Base-by-base conservation (phyloP, 2,888 invertebrate species). In the Stomorhina lunata region DNA sequence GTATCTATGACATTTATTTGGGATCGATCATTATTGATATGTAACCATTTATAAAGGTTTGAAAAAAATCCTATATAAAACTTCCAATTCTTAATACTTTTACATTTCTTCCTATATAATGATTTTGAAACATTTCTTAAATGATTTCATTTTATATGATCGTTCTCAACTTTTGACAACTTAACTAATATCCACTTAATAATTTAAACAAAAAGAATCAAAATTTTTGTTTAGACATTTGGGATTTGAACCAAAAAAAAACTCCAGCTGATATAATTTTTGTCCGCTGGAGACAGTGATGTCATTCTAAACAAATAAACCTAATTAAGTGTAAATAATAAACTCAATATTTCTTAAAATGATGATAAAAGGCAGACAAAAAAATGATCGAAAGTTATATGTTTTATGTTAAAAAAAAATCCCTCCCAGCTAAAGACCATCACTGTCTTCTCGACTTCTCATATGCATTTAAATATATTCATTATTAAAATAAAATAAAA, bases 401-500 rank as follows among this genome's bases (percentile, higher is more conserved):
- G 9, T 12, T 22, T 12, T 43, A 40, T 43, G 4, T n/a, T n/a
- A n/a, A n/a, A n/a, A n/a, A n/a, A n/a, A n/a, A 40, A 73, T 43
- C 53, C 43, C 63, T 53, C 6, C 20, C 50, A 43, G 53, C 9
- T 50, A n/a, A 10, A 43, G 6, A 55, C 7, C 17, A 57, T n/a
- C 27, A 45, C 10, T 53, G 15, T 55, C 1, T 2, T 53, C 2
- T 27, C 10, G 7, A 29, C 15, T 40, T 32, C 17, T 73, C 22
- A 43, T 43, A 15, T 65, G 55, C 43, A 34, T 75, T 57, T 66
- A 40, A 73, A 53, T 63, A 22, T 17, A 37, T 65, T 7, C 27
- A 12, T 12, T 17, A 3, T 25, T 57, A n/a, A 22, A 7, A 17
- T 29, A 27, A 50, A 68, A 59, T n/a, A 20, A 25, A 48, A 59